Conservation (phyloP, 2,113 vertebrate genomes). For the Varanus salvator region DNA sequence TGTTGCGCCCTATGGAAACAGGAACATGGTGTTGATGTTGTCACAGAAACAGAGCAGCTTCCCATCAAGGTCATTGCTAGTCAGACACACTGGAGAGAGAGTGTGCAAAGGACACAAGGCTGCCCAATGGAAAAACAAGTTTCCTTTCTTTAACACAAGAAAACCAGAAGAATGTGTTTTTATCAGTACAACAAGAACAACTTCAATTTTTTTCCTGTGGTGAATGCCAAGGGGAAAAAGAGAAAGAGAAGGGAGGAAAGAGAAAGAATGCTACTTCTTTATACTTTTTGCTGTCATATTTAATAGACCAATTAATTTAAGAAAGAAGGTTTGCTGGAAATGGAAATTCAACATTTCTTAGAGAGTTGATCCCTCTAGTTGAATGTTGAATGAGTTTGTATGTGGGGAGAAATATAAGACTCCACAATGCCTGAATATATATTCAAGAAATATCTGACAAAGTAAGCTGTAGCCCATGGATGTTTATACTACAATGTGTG, state of each 20-base stretch:
- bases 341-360: background rate
- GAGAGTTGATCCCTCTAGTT: background rate
- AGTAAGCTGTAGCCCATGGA: background rate
- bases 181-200: background rate
- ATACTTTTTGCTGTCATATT: background rate
- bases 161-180: background rate
- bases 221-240: background rate
- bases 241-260: background rate
- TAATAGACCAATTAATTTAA: background rate
- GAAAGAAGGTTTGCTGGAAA: background rate
- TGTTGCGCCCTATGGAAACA: constrained; percentile 18
- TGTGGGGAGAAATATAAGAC: background rate
- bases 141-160: background rate
- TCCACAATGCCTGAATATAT: background rate
- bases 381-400: too few relatives aligned
- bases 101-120: background rate
- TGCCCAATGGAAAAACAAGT: background rate
- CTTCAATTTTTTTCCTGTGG: background rate
- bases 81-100: background rate
- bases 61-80: constrained; percentile 14
- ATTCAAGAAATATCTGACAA: background rate
- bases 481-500: background rate
- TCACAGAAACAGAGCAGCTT: constrained; percentile 20
- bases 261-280: background rate
- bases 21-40: constrained; percentile 16